Evolutionary conservation across 2,113 vertebrate genomes (phyloP).

Genomic region (Micromys minutus): DNA sequence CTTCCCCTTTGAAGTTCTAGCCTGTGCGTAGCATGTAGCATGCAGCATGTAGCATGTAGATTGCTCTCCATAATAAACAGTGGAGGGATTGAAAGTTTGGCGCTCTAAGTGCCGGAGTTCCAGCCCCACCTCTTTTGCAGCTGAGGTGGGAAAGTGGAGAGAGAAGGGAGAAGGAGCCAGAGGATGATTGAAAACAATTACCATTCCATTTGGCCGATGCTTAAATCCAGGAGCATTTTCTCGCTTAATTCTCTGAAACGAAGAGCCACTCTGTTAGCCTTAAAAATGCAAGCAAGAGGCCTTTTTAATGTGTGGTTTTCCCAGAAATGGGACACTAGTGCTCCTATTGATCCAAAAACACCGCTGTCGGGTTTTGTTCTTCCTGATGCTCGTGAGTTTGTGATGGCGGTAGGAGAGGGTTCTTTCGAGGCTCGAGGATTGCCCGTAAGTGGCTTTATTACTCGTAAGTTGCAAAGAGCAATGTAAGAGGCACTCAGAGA

Average conservation of each 20-base stretch:
- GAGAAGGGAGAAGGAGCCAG: slow-evolving; percentile 12
- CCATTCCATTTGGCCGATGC: slow-evolving; percentile 65
- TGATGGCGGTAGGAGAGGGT: not conserved
- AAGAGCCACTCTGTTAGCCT: slow-evolving; percentile 66
- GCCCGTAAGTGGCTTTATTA: slow-evolving; percentile 47
- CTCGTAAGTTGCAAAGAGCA: slow-evolving; percentile 54
- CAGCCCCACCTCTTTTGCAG: not conserved
- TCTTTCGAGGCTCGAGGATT: not conserved
- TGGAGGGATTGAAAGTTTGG: not conserved
- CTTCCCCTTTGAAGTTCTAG: slow-evolving; percentile 45
- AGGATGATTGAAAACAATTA: slow-evolving; percentile 57
- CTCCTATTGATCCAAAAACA: slow-evolving; percentile 56
- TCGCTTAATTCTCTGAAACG: slow-evolving; percentile 78
- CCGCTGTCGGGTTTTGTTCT: slow-evolving; percentile 36
- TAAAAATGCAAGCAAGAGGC: slow-evolving; percentile 74
- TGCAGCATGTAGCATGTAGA: too few species aligned
- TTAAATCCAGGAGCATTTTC: slow-evolving; percentile 71
- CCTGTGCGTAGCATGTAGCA: slow-evolving; percentile 14
- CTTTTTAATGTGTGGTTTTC: slow-evolving; percentile 51
- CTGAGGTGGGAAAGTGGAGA: slow-evolving; percentile 16
- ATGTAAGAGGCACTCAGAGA: slow-evolving; percentile 48
- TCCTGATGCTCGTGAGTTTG: slow-evolving; percentile 34
- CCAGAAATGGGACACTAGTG: slow-evolving; percentile 60
- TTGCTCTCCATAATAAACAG: slow-evolving; percentile 25
- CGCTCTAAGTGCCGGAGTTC: not conserved